These are phyloP conservation scores for Miltochrista miniata DNA, from an alignment of 2,888 invertebrate species.

Conservation along the genomic window DNA sequence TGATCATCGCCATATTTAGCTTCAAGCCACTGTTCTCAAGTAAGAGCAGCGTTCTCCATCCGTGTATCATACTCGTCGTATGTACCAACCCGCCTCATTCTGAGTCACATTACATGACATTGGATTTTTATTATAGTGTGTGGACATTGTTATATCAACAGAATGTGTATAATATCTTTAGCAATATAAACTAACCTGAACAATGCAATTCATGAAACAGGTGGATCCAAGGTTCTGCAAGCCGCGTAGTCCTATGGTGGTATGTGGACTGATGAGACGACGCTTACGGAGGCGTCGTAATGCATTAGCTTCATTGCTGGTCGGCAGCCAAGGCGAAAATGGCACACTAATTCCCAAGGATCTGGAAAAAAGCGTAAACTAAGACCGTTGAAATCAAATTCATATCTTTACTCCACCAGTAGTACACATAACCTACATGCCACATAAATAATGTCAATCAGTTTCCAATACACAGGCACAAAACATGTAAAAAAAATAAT, in stretches of 20 bases:
- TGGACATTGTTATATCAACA: neutral
- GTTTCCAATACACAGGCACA: no score
- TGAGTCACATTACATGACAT: no score
- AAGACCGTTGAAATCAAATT: neutral
- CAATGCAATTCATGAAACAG: constrained; percentile 99
- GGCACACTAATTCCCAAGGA: constrained; percentile 84
- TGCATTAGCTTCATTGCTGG: constrained; percentile 89
- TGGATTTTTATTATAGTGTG: no score
- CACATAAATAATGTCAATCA: no score
- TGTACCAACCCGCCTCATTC: no score
- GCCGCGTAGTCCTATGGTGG: constrained; percentile 95
- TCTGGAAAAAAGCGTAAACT: constrained; percentile 49
- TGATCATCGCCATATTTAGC: no score
- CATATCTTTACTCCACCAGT: neutral
- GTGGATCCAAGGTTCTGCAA: constrained; percentile 98
- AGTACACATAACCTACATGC: no score
- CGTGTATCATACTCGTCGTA: no score
- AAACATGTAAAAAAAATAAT: neutral
- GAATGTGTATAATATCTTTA: neutral
- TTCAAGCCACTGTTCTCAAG: no score
- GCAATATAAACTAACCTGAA: constrained; percentile 84
- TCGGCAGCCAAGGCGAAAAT: constrained; percentile 91
- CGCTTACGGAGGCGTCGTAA: constrained; percentile 90
- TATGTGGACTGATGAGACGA: constrained; percentile 90
- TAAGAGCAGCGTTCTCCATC: no score